Percentiles rank a stretch among this genome's conserved stretches.
These are phyloP conservation scores for Acanthurus leucopareius DNA, from an alignment of 2,797 vertebrate species.

Conservation along the genomic window DNA sequence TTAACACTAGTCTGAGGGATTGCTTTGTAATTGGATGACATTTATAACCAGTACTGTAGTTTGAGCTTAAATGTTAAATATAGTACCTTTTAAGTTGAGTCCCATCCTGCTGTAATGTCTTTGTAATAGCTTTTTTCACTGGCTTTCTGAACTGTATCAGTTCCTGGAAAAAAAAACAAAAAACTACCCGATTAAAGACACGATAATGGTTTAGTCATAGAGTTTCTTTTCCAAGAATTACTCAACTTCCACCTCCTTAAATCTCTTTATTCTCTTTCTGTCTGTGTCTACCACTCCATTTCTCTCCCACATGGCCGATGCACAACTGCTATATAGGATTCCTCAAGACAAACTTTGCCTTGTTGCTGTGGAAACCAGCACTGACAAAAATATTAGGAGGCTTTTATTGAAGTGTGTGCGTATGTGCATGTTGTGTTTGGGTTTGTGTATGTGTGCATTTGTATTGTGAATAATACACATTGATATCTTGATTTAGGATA, in stretches of 20 bases:
- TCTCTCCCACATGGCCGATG: conserved; percentile 26
- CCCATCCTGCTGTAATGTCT: background rate
- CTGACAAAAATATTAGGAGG: conserved; percentile 45
- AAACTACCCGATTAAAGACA: background rate
- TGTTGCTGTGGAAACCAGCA: conserved; percentile 69
- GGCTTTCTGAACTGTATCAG: background rate
- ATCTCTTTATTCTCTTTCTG: conserved; percentile 30
- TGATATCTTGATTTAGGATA: background rate
- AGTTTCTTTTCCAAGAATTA: background rate
- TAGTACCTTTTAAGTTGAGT: background rate
- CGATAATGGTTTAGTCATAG: background rate
- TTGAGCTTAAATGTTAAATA: too few relatives aligned
- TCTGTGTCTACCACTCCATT: conserved; percentile 19
- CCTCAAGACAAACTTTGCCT: conserved; percentile 51
- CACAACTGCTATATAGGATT: conserved; percentile 47
- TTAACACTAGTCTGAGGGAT: too few relatives aligned
- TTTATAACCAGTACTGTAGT: too few relatives aligned
- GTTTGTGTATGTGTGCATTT: background rate
- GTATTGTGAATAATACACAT: background rate
- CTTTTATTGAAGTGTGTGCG: background rate
- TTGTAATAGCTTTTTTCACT: too few relatives aligned
- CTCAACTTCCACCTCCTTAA: conserved; percentile 23
- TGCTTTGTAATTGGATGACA: too few relatives aligned
- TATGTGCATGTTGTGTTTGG: background rate
- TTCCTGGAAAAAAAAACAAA: background rate